These are phyloP conservation scores for Antitype chi DNA, from an alignment of 2,888 invertebrate genomes.

Conservation along the genomic window DNA sequence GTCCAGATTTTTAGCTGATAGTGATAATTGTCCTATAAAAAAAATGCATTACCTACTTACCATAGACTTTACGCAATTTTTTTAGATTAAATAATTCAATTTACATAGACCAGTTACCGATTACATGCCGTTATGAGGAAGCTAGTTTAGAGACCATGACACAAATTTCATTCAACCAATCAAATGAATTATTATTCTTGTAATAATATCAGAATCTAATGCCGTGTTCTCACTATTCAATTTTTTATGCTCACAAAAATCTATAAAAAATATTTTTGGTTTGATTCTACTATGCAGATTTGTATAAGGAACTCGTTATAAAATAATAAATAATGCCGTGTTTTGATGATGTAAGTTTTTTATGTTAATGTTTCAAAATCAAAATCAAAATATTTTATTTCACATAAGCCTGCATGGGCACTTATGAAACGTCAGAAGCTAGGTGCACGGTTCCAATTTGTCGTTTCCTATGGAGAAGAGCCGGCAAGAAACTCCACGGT, in stretches of 20 bases:
- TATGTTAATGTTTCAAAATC: constrained; percentile 30
- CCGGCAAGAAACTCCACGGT: too few species aligned
- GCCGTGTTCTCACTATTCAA: constrained; percentile 10
- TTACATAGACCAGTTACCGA: constrained; percentile 9
- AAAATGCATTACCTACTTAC: background rate
- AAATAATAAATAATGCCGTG: background rate
- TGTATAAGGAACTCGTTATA: background rate
- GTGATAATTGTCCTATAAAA: too few species aligned
- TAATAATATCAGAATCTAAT: constrained; percentile 23
- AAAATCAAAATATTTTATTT: too few species aligned
- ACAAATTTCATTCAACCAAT: constrained; percentile 44
- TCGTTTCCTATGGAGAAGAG: too few species aligned
- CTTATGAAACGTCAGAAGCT: too few species aligned
- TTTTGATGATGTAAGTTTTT: constrained; percentile 30
- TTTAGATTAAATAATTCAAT: background rate
- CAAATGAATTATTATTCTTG: constrained; percentile 34
- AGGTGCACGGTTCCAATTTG: too few species aligned
- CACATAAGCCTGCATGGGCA: too few species aligned
- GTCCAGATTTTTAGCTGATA: too few species aligned
- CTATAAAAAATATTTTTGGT: background rate
- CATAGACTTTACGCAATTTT: too few species aligned
- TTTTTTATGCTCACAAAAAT: background rate
- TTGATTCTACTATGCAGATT: background rate
- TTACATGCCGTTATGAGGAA: constrained; percentile 57
- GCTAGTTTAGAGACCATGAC: constrained; percentile 50